Evolutionary conservation across 2,113 vertebrate genomes (phyloP), one percentile per base, ranked within the genome.

Genomic region (Protobothrops flavoviridis): DNA sequence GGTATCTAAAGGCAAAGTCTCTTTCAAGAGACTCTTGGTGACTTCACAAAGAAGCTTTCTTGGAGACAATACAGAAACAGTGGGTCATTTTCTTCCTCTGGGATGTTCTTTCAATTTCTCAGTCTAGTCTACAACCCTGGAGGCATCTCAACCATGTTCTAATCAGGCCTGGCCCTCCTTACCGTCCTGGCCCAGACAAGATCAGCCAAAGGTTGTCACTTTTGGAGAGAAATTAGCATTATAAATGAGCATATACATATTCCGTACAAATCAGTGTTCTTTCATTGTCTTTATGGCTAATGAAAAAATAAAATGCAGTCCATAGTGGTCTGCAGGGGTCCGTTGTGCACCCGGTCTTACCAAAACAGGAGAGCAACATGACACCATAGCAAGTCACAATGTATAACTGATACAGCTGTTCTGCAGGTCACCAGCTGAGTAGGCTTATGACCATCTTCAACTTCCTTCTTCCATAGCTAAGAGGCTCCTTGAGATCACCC

Each of bases 401-500:
- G 57, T 45, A 3, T 17, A 17, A 5, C 33, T 56, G 33, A 7
- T 17, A 5, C 5, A 29, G 21, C 10, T 3, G 21, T 11, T 26
- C 39, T 23, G 39, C 3, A 12, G 55, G 5, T 23, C 39, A 9
- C 29, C 17, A n/a, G 53, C 8, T 6, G 21, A 12, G 4, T 9
- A n/a, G 39, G 4, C 15, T 6, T 45, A 91, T 88, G 3, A 4
- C 50, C 48, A 33, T 1, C 64, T 0, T 56, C 3, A 53, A 5
- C 45, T 69, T 12, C 0, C 0, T 23, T 29, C 55, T 39, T 90
- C 57, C n/a, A 1, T 26, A 61, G 81, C 26, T 59, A 56, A 91
- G 39, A n/a, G 9, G 24, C 53, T 5, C 43, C 55, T 33, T 61
- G 0, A 17, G n/a, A 88, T 74, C 1, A 5, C 74, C 74, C 5